phyloP scores from a whole-genome alignment of 2,888 invertebrate genomes.

The Drosophila recens region DNA sequence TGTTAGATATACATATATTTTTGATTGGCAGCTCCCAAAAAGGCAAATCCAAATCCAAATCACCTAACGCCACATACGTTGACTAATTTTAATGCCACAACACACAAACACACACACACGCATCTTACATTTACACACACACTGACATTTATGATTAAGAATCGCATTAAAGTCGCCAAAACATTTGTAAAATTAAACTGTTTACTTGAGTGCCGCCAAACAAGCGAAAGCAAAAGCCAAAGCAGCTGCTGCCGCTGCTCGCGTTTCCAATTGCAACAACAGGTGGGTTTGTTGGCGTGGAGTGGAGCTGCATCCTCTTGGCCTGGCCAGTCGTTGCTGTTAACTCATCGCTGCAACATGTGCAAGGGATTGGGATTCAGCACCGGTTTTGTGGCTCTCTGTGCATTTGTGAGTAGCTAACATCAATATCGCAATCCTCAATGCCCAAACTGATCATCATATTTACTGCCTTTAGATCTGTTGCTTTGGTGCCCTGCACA shows the following conservation, averaged over 20 bases:
- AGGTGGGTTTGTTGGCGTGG: no score
- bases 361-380: constrained; percentile 50
- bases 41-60: constrained; percentile 14
- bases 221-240: constrained; percentile 8
- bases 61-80: constrained; percentile 45
- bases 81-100: constrained; percentile 64
- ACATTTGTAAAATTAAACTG: constrained; percentile 71
- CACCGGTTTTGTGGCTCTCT: constrained; percentile 47
- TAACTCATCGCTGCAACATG: constrained; percentile 45
- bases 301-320: no score
- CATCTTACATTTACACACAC: constrained; percentile 7
- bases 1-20: constrained; percentile 13
- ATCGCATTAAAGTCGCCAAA: constrained; percentile 69
- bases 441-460: background rate
- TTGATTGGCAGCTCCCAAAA: constrained; percentile 31
- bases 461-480: constrained; percentile 38
- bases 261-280: no score
- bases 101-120: constrained; percentile 6
- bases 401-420: constrained; percentile 57
- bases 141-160: constrained; percentile 63
- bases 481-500: constrained; percentile 55
- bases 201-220: constrained; percentile 41
- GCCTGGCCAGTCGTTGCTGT: constrained; percentile 35
- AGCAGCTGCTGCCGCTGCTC: constrained; percentile 38
- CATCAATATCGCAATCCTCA: background rate